phyloP scores from a whole-genome alignment of 1,140 invertebrate genomes.

The Coptotermes formosanus region DNA sequence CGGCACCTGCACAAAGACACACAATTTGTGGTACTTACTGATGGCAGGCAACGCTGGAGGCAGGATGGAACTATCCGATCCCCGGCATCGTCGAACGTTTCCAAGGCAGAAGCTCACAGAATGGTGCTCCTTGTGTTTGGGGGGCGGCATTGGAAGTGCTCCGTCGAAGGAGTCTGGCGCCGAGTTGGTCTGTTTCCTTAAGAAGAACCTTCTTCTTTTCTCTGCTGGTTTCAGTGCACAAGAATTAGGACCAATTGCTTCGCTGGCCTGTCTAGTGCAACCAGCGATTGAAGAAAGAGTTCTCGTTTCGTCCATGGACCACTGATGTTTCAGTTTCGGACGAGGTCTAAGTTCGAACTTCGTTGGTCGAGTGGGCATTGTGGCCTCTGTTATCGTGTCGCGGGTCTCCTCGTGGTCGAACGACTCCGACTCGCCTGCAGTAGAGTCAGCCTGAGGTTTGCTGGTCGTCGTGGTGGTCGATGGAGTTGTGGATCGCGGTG shows the following conservation, averaged over 20 bases:
- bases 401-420: constrained; percentile 35
- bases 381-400: constrained; percentile 29
- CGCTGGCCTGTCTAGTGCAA: neutral
- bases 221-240: constrained; percentile 39
- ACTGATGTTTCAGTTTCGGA: constrained; percentile 36
- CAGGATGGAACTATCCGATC: constrained; percentile 35
- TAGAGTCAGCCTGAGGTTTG: neutral
- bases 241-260: neutral
- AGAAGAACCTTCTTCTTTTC: constrained; percentile 44
- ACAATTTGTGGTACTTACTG: constrained; percentile 34
- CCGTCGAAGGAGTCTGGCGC: constrained; percentile 50
- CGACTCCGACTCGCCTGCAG: neutral
- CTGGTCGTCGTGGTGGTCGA: neutral
- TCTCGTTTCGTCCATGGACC: constrained; percentile 35
- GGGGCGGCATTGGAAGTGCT: constrained; percentile 25
- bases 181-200: constrained; percentile 51
- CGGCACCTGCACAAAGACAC: too few species aligned
- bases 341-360: constrained; percentile 25
- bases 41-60: constrained; percentile 32
- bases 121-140: constrained; percentile 35
- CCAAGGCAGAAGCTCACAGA: constrained; percentile 36
- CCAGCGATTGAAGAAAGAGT: neutral
- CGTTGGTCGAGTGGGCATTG: constrained; percentile 26
- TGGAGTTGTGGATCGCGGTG: neutral
- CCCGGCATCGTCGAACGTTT: constrained; percentile 32